phyloP scores from a whole-genome alignment of 1,140 invertebrate species.

The Pomacea maculata region DNA sequence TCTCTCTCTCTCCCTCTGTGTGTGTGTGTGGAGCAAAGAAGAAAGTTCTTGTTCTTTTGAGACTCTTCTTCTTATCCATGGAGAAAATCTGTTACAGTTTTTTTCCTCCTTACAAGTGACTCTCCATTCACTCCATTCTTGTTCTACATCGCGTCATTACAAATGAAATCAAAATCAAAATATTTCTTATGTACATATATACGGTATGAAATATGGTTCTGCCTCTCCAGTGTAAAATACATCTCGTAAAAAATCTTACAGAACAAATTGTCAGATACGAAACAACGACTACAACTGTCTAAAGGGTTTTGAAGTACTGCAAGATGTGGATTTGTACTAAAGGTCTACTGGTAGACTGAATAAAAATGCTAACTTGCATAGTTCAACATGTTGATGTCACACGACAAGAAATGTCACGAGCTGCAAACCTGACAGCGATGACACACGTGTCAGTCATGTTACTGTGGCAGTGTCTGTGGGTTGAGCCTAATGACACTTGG shows the following conservation, averaged over 20 bases:
- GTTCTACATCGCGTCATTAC: background rate
- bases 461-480: too few species aligned
- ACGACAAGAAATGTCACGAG: too few species aligned
- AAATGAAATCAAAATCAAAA: background rate
- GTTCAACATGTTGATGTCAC: too few species aligned
- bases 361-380: too few species aligned
- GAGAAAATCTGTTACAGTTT: background rate
- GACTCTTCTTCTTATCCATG: background rate
- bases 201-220: background rate
- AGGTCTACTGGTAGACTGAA: background rate
- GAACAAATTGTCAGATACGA: background rate
- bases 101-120: background rate
- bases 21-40: too few species aligned
- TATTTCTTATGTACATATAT: background rate
- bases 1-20: background rate
- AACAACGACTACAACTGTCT: background rate
- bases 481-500: too few species aligned
- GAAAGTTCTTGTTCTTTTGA: background rate
- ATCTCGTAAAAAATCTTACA: too few species aligned
- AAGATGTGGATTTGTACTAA: background rate
- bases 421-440: too few species aligned
- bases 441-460: too few species aligned
- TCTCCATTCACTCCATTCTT: background rate
- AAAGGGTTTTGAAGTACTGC: background rate
- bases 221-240: too few species aligned